Evolutionary conservation across 2,797 vertebrate genomes (phyloP).

Genomic region (Ctenopoma kingsleyae): DNA sequence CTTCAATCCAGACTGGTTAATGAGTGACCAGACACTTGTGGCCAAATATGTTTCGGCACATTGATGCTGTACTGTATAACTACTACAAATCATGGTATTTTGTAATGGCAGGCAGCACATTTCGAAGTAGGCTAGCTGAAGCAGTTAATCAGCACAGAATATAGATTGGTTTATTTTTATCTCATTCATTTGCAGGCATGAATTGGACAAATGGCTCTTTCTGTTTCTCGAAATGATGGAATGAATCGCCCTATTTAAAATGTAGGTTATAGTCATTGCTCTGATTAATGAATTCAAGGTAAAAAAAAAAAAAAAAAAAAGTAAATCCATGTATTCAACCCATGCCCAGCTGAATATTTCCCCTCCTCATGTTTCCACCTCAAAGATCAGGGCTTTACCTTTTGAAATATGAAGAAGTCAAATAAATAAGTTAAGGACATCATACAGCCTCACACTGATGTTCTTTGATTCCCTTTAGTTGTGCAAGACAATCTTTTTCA

Average conservation of each 20-base stretch:
- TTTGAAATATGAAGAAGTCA: conserved; percentile 24
- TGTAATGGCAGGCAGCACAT: conserved; percentile 6
- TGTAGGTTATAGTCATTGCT: conserved; percentile 69
- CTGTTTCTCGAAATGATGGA: conserved; percentile 66
- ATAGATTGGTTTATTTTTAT: conserved; percentile 73
- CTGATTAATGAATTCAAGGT: conserved; percentile 58
- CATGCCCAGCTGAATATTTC: conserved; percentile 1
- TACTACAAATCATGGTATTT: conserved; percentile 15
- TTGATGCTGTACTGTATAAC: neutral
- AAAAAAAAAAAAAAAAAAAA: conserved; percentile 22
- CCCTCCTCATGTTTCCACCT: neutral
- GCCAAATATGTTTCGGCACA: conserved; percentile 10
- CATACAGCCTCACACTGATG: conserved; percentile 16
- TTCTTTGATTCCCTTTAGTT: conserved; percentile 25
- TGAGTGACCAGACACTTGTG: conserved; percentile 11
- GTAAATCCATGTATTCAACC: conserved; percentile 31
- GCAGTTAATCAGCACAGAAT: conserved; percentile 59
- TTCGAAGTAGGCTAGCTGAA: conserved; percentile 57
- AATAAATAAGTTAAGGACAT: conserved; percentile 41
- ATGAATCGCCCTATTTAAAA: conserved; percentile 70
- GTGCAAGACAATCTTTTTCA: conserved; percentile 31
- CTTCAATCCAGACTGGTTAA: conserved; percentile 18
- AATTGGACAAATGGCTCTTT: conserved; percentile 65
- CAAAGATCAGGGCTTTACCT: conserved; percentile 18
- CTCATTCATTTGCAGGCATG: conserved; percentile 59